Percentiles rank a stretch among this genome's conserved stretches.
phyloP scores from a whole-genome alignment of 2,797 vertebrate species.

The Anas capensis region DNA sequence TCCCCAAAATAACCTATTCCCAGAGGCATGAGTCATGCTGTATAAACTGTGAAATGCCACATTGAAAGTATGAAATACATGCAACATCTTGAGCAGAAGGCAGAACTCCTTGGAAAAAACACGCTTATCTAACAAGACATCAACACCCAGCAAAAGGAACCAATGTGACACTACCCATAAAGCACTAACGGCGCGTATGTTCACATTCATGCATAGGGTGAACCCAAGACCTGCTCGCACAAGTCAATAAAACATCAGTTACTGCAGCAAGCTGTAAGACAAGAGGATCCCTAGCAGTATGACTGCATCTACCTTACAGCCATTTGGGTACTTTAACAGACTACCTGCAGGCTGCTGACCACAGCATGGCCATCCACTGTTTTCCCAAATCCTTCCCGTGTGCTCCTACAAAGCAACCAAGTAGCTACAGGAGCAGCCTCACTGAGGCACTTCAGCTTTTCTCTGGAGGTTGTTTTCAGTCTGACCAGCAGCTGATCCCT shows the following conservation, averaged over 20 bases:
- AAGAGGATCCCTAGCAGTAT: not conserved
- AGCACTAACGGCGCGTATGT: not conserved
- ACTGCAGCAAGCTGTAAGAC: not conserved
- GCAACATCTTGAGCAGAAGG: not conserved
- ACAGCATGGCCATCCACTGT: not conserved
- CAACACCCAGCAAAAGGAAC: not conserved
- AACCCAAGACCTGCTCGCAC: not conserved
- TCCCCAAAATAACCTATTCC: not conserved
- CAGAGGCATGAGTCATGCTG: not conserved
- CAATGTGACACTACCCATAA: not conserved
- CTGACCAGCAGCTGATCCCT: not conserved
- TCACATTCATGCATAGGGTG: accelerated
- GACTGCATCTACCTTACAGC: not conserved
- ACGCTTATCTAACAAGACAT: not conserved
- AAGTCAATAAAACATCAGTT: not conserved
- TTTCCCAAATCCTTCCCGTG: not conserved
- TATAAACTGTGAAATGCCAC: not conserved
- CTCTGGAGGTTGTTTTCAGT: not conserved
- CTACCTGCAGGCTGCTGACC: not conserved
- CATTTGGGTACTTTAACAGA: not conserved
- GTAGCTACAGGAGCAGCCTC: not conserved
- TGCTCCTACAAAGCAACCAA: not conserved
- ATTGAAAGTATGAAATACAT: not conserved
- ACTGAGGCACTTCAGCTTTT: not conserved
- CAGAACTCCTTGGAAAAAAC: not conserved